These are phyloP conservation scores for Ptychadena robeensis DNA, from an alignment of 2,797 vertebrate species.

Conservation along the genomic window DNA sequence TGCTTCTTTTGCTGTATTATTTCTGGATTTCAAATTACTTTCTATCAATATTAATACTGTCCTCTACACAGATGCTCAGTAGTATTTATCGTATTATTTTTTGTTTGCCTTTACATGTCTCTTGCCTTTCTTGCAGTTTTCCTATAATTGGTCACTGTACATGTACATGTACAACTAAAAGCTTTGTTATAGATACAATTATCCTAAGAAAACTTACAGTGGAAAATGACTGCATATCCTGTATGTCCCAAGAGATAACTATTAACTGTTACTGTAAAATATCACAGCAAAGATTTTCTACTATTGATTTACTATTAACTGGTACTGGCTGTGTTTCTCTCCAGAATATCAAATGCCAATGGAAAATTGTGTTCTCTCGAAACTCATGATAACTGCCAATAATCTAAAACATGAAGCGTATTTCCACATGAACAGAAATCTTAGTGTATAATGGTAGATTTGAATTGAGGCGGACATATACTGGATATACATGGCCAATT, in stretches of 20 bases:
- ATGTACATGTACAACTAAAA: not conserved
- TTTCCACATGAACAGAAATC: not conserved
- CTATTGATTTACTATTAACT: not conserved
- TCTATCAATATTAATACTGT: no score
- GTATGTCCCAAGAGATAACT: not conserved
- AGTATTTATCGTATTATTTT: not conserved
- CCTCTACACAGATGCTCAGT: no score
- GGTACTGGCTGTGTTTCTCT: not conserved
- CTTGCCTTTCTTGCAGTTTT: not conserved
- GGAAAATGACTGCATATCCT: not conserved
- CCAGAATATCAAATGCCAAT: not conserved
- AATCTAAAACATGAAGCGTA: not conserved
- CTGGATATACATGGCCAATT: no score
- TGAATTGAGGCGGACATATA: no score
- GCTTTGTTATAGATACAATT: not conserved
- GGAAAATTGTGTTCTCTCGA: not conserved
- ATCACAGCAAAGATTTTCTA: not conserved
- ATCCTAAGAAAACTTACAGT: not conserved
- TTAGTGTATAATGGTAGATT: no score
- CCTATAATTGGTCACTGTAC: not conserved
- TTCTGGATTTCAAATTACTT: not conserved
- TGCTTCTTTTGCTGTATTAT: not conserved
- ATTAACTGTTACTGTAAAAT: constrained; percentile 3
- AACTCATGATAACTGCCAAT: not conserved
- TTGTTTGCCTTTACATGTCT: not conserved